Conservation (phyloP, 2,113 vertebrate genomes). For the Anolis carolinensis region DNA sequence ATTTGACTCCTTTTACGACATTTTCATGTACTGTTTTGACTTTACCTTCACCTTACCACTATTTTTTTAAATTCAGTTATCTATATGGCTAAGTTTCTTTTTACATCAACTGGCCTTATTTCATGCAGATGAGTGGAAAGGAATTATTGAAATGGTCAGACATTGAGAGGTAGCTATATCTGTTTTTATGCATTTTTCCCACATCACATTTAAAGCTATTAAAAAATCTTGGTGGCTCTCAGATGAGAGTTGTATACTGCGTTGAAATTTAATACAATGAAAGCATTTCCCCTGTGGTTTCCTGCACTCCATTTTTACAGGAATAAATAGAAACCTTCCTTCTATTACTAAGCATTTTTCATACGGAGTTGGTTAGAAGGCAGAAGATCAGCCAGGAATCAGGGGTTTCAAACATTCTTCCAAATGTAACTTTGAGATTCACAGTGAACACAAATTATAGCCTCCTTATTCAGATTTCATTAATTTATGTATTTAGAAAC, state of each 20-base stretch:
- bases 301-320: background rate
- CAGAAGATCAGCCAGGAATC: background rate
- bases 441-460: background rate
- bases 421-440: background rate
- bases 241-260: background rate
- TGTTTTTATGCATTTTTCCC: too few species aligned
- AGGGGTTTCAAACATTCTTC: slow-evolving; percentile 1
- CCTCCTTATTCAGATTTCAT: background rate
- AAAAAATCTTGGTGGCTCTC: background rate
- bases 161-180: too few species aligned
- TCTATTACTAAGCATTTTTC: background rate
- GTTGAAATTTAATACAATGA: background rate
- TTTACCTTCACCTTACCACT: background rate
- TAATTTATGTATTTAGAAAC: slow-evolving; percentile 5
- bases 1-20: background rate
- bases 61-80: background rate
- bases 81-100: background rate
- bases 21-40: background rate
- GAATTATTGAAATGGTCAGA: background rate
- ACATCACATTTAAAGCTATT: background rate
- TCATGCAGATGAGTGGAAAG: background rate
- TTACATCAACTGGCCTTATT: background rate
- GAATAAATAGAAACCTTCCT: slow-evolving; percentile 7
- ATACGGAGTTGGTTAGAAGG: slow-evolving; percentile 6
- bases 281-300: background rate